These are phyloP conservation scores for Drosophila santomea DNA, from an alignment of 1,140 invertebrate genomes.

Conservation along the genomic window DNA sequence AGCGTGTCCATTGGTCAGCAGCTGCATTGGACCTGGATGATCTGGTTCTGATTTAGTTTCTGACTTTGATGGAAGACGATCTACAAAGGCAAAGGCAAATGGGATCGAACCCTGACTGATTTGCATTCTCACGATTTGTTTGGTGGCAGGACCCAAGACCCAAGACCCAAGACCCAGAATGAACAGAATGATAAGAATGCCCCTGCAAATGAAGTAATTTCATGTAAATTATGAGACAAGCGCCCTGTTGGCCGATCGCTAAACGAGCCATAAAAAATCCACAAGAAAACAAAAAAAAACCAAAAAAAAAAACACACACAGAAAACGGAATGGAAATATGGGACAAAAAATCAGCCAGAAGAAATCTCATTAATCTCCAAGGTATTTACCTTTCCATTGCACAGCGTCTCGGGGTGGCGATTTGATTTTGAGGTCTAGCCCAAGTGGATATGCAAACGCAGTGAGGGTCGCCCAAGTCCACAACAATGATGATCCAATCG, in stretches of 20 bases:
- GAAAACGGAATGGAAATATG: slow-evolving; percentile 12
- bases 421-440: background rate
- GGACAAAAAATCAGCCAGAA: slow-evolving; percentile 43
- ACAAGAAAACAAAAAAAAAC: slow-evolving; percentile 18
- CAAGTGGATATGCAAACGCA: slow-evolving; percentile 60
- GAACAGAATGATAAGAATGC: slow-evolving; percentile 5
- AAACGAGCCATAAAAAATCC: slow-evolving; percentile 79
- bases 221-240: slow-evolving; percentile 83
- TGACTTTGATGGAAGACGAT: slow-evolving; percentile 44
- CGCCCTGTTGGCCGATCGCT: slow-evolving; percentile 68
- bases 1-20: slow-evolving; percentile 66
- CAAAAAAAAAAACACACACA: slow-evolving; percentile 5
- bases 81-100: no score
- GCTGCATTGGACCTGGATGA: background rate
- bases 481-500: slow-evolving; percentile 22
- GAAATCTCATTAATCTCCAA: slow-evolving; percentile 80
- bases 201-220: slow-evolving; percentile 77
- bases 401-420: background rate
- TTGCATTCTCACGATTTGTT: slow-evolving; percentile 54
- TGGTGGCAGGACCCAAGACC: slow-evolving; percentile 9
- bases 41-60: slow-evolving; percentile 6
- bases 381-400: slow-evolving; percentile 49
- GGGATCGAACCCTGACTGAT: slow-evolving; percentile 34
- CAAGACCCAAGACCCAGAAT: slow-evolving; percentile 6
- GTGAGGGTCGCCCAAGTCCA: slow-evolving; percentile 52